Percentiles rank a stretch among this genome's conserved stretches.
Evolutionary conservation across 2,113 vertebrate genomes (phyloP).

Genomic region (Spea bombifrons): DNA sequence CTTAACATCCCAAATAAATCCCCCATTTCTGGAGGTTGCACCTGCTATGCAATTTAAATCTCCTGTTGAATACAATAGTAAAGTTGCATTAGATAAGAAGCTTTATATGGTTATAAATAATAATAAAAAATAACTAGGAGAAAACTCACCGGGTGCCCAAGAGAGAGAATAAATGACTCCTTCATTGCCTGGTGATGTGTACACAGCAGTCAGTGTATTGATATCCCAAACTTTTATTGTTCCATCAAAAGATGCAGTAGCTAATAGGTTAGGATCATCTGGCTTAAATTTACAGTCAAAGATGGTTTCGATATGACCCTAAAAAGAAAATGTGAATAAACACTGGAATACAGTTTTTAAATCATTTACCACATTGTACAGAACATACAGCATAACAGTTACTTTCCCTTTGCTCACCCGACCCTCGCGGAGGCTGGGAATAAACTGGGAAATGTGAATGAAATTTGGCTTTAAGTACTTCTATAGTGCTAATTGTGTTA

Average conservation of each 20-base stretch:
- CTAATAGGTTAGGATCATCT: constrained; percentile 89
- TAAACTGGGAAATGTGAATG: too few species aligned
- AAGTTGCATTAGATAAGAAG: constrained; percentile 13
- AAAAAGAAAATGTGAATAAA: constrained; percentile 35
- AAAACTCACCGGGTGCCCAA: constrained; percentile 90
- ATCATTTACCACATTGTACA: too few species aligned
- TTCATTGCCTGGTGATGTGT: constrained; percentile 94
- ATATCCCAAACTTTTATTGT: constrained; percentile 99
- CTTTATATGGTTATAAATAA: constrained; percentile 12
- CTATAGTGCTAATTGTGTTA: too few species aligned
- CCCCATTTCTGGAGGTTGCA: constrained; percentile 89
- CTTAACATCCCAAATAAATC: constrained; percentile 92
- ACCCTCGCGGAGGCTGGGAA: too few species aligned
- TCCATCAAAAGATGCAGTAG: constrained; percentile 96
- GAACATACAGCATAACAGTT: too few species aligned
- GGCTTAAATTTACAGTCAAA: constrained; percentile 99
- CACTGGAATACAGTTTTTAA: background rate
- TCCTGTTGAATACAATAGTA: constrained; percentile 64
- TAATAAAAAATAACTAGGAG: background rate
- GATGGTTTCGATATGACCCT: constrained; percentile 98
- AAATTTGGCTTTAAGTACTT: too few species aligned
- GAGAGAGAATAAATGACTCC: constrained; percentile 96
- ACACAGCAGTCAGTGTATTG: constrained; percentile 87
- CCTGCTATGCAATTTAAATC: constrained; percentile 94
- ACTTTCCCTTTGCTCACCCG: too few species aligned